Percentiles rank a stretch among this genome's conserved stretches.
Evolutionary conservation across 2,113 vertebrate genomes (phyloP).

Genomic region (Hydrolagus affinis): DNA sequence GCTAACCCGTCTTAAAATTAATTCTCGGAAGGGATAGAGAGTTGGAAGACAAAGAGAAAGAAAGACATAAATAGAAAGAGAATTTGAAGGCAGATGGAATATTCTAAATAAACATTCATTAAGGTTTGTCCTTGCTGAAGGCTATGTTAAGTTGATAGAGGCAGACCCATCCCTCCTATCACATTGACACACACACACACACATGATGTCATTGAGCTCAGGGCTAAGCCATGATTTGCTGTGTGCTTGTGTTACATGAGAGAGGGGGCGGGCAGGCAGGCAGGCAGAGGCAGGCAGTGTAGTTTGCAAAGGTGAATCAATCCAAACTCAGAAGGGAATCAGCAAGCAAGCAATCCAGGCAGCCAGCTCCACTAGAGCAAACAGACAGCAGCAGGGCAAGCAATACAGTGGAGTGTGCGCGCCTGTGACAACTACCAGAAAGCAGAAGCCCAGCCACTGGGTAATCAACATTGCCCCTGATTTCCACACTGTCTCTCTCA

Average conservation of each 20-base stretch:
- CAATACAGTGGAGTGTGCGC: background rate
- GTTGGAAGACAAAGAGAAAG: background rate
- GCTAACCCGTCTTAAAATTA: too few relatives aligned
- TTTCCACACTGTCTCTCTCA: too few relatives aligned
- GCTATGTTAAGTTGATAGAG: conserved; percentile 34
- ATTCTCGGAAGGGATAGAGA: background rate
- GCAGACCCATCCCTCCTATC: conserved; percentile 37
- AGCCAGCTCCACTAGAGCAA: background rate
- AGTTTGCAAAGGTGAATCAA: conserved; percentile 36
- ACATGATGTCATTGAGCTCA: conserved; percentile 43
- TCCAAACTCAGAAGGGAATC: background rate
- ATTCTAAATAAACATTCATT: conserved; percentile 34
- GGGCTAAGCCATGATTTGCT: conserved; percentile 46
- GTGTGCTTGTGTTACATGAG: conserved; percentile 37
- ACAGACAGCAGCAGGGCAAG: background rate
- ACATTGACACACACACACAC: conserved; percentile 17
- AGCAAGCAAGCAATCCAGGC: conserved; percentile 9
- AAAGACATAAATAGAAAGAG: background rate
- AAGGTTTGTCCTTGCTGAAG: conserved; percentile 36
- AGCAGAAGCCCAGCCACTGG: too few relatives aligned
- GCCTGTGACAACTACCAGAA: too few relatives aligned
- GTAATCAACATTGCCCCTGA: too few relatives aligned
- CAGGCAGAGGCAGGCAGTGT: too few relatives aligned
- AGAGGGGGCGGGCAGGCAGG: conserved; percentile 45
- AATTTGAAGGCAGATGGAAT: conserved; percentile 19